Evolutionary conservation across 2,797 vertebrate genomes (phyloP).

Genomic region (Pseudocheirus occidentalis): DNA sequence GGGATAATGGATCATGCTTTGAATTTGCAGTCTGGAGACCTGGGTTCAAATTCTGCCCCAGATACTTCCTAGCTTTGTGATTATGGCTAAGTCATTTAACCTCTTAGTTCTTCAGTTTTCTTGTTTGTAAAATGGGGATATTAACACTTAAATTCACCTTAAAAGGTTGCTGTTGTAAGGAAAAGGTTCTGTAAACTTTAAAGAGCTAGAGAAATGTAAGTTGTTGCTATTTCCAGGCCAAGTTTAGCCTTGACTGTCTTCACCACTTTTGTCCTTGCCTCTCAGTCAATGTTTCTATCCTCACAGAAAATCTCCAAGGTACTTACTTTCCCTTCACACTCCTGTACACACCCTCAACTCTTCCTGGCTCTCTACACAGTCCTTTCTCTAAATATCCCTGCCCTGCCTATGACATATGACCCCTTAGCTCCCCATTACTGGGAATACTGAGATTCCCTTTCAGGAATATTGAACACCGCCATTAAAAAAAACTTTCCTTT

Average conservation of each 20-base stretch:
- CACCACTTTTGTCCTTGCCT: neutral
- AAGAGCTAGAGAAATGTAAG: neutral
- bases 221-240: neutral
- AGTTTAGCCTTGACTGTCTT: neutral
- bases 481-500: neutral
- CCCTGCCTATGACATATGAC: neutral
- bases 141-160: neutral
- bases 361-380: neutral
- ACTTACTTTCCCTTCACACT: neutral
- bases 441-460: neutral
- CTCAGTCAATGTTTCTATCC: neutral
- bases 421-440: neutral
- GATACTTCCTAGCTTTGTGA: neutral
- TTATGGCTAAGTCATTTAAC: neutral
- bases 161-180: neutral
- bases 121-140: neutral
- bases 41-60: neutral
- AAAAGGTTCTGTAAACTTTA: neutral
- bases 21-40: neutral
- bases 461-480: neutral
- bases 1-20: neutral
- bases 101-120: neutral
- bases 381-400: neutral
- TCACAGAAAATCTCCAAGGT: neutral
- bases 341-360: neutral